A percentile compares a stretch with the other conserved stretches of the same genome.
These are phyloP conservation scores for Rapana venosa DNA, from an alignment of 2,888 invertebrate species.

Conservation along the genomic window DNA sequence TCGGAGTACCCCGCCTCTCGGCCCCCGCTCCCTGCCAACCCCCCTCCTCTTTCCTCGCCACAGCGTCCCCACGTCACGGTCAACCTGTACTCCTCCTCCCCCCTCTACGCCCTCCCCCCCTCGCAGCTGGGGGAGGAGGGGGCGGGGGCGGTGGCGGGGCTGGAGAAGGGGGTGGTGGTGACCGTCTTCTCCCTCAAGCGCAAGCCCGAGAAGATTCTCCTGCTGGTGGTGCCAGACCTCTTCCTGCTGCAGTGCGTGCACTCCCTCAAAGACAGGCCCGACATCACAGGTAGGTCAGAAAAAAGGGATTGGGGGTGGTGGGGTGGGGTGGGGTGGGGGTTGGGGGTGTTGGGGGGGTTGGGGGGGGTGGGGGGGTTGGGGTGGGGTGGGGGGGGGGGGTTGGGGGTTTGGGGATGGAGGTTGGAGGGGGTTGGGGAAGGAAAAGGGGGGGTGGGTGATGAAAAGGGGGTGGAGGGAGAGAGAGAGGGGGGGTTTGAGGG, in stretches of 20 bases:
- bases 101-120: neutral
- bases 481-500: neutral
- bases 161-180: conserved; percentile 48
- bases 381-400: neutral
- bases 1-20: neutral
- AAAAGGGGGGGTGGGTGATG: neutral
- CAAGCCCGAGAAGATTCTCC: conserved; percentile 37
- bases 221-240: conserved; percentile 19
- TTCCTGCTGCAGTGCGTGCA: conserved; percentile 35
- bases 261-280: conserved; percentile 32
- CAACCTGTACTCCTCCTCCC: neutral
- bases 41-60: neutral
- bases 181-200: conserved; percentile 45
- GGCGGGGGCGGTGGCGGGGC: neutral
- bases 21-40: neutral
- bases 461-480: neutral
- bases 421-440: neutral
- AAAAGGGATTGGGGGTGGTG: neutral
- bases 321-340: neutral
- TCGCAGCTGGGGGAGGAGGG: neutral
- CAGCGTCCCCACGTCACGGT: neutral
- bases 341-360: neutral
- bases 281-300: conserved; percentile 40
- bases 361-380: neutral
- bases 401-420: neutral